phyloP scores from a whole-genome alignment of 2,797 vertebrate species.

The Hydrolagus colliei region DNA sequence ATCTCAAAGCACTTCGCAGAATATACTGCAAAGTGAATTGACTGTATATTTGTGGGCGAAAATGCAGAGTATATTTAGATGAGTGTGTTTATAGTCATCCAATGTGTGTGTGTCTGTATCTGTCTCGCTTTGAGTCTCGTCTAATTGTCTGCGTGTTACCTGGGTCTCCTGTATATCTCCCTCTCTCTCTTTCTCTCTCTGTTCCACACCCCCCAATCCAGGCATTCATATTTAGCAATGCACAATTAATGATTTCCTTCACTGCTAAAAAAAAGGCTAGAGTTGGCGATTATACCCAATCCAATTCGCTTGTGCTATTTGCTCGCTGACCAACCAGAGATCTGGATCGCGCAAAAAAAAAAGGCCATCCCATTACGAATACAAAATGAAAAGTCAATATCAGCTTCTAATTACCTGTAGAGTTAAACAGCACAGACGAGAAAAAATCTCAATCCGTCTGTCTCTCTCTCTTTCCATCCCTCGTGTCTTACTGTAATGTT shows the following conservation, averaged over 20 bases:
- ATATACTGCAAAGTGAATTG: no score
- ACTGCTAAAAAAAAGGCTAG: no score
- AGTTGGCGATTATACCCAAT: no score
- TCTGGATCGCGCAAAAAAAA: neutral
- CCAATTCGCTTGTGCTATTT: neutral
- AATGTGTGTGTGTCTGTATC: neutral
- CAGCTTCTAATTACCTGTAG: conserved; percentile 18
- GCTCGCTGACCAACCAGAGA: neutral
- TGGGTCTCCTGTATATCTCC: neutral
- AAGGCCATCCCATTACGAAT: conserved; percentile 11
- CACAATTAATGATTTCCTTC: no score
- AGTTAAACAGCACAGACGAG: conserved; percentile 6
- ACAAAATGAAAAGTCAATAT: conserved; percentile 21
- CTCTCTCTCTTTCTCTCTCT: neutral
- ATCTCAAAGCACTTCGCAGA: no score
- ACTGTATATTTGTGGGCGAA: no score
- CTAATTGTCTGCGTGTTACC: neutral
- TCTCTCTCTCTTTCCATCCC: neutral
- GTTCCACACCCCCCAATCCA: no score
- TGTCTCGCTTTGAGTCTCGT: no score
- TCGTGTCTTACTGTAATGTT: neutral
- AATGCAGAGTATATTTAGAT: no score
- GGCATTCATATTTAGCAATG: no score
- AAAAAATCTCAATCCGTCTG: neutral
- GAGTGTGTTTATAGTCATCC: neutral